Evolutionary conservation across 2,113 vertebrate species (phyloP).

Genomic region (Osmerus eperlanus): DNA sequence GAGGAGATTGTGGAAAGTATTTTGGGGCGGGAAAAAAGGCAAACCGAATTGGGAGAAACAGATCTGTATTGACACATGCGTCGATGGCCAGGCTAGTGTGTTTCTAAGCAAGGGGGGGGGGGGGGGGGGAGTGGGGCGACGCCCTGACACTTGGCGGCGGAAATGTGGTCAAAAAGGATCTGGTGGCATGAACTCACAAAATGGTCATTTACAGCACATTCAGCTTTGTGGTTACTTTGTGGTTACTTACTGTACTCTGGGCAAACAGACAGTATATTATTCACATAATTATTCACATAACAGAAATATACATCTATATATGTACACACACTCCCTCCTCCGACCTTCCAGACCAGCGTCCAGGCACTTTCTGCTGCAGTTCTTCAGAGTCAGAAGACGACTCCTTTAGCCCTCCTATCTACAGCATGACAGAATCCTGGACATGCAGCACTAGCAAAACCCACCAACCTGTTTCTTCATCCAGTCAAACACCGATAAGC

Average conservation of each 20-base stretch:
- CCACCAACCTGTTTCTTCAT: slow-evolving; percentile 12
- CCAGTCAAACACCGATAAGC: slow-evolving; percentile 35
- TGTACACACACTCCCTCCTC: slow-evolving; percentile 59
- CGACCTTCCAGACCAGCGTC: slow-evolving; percentile 56
- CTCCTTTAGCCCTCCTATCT: not conserved
- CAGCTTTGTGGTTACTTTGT: slow-evolving; percentile 63
- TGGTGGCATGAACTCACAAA: slow-evolving; percentile 47
- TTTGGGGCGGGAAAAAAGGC: slow-evolving; percentile 31
- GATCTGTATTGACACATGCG: slow-evolving; percentile 29
- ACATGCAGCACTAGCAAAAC: slow-evolving; percentile 10
- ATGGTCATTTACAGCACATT: slow-evolving; percentile 71
- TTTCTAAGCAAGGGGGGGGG: slow-evolving; percentile 8
- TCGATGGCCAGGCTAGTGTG: slow-evolving; percentile 5
- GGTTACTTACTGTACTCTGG: slow-evolving; percentile 62
- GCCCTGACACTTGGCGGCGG: slow-evolving; percentile 24
- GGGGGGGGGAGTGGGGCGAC: not conserved
- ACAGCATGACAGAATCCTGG: slow-evolving; percentile 30
- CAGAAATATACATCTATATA: slow-evolving; percentile 75
- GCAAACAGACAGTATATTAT: slow-evolving; percentile 72
- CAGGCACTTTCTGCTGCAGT: slow-evolving; percentile 67
- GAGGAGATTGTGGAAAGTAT: not conserved
- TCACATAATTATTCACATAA: slow-evolving; percentile 76
- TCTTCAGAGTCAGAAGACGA: slow-evolving; percentile 29
- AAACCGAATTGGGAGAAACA: slow-evolving; percentile 32
- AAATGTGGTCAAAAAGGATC: slow-evolving; percentile 26